Evolutionary conservation across 2,888 invertebrate genomes (phyloP).

Genomic region (Clistopyga incitator): DNA sequence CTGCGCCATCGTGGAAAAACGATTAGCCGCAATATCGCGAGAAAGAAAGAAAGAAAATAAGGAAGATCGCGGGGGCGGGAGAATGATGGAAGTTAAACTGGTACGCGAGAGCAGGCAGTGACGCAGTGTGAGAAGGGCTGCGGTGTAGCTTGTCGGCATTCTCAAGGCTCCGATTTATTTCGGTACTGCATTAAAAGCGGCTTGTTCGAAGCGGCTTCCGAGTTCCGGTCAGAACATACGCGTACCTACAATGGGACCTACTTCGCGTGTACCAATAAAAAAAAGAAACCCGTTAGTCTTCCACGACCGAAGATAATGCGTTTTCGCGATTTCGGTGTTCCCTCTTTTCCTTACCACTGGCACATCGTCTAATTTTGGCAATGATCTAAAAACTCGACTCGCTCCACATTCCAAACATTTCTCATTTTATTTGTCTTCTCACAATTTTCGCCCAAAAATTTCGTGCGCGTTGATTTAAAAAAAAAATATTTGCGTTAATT

Average conservation of each 20-base stretch:
- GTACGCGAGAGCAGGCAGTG: slow-evolving; percentile 42
- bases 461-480: too few relatives aligned
- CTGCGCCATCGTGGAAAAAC: background rate
- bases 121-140: slow-evolving; percentile 64
- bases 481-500: background rate
- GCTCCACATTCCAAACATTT: slow-evolving; percentile 2
- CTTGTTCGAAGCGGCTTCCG: slow-evolving; percentile 51
- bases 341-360: background rate
- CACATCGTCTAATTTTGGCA: slow-evolving; percentile 49
- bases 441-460: background rate
- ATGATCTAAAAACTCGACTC: slow-evolving; percentile 39
- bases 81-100: slow-evolving; percentile 50
- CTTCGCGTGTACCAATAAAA: background rate
- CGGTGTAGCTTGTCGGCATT: slow-evolving; percentile 58
- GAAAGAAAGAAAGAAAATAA: slow-evolving; percentile 1
- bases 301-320: background rate
- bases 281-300: background rate
- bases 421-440: background rate
- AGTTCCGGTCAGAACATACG: slow-evolving; percentile 54
- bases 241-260: slow-evolving; percentile 44
- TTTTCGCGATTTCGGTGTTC: slow-evolving; percentile 7
- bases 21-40: slow-evolving; percentile 17
- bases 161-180: slow-evolving; percentile 67
- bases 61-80: slow-evolving; percentile 3
- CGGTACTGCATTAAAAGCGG: slow-evolving; percentile 60